Percentiles rank a stretch among this genome's conserved stretches.
phyloP scores from a whole-genome alignment of 2,797 vertebrate genomes.

The Podargus strigoides region DNA sequence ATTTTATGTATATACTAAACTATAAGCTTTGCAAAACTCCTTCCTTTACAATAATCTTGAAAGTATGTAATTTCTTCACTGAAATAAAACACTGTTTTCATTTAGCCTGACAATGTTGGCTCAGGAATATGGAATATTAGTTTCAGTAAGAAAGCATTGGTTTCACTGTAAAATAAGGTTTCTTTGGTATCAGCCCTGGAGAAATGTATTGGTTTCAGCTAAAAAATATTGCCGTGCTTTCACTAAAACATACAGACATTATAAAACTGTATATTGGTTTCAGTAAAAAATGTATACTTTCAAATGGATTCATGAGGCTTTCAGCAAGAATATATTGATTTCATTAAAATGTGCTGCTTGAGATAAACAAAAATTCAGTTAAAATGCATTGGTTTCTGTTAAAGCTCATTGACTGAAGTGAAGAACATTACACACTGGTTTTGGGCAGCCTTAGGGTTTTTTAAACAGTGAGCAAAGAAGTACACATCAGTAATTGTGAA shows the following conservation, averaged over 20 bases:
- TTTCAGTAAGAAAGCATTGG: constrained; percentile 65
- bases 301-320: constrained; percentile 73
- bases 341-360: constrained; percentile 78
- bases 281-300: constrained; percentile 73
- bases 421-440: constrained; percentile 63
- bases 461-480: constrained; percentile 54
- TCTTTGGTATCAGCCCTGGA: constrained; percentile 57
- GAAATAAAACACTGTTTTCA: constrained; percentile 61
- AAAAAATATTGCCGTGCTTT: constrained; percentile 70
- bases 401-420: constrained; percentile 76
- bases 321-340: constrained; percentile 79
- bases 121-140: constrained; percentile 60
- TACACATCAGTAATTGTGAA: constrained; percentile 62
- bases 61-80: constrained; percentile 42
- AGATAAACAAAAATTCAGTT: constrained; percentile 80
- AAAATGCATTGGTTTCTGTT: constrained; percentile 78
- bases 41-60: constrained; percentile 32
- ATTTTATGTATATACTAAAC: constrained; percentile 33
- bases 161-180: constrained; percentile 63
- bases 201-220: constrained; percentile 74
- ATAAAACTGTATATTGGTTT: constrained; percentile 72
- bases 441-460: constrained; percentile 66
- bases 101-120: constrained; percentile 44
- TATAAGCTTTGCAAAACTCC: constrained; percentile 27
- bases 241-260: constrained; percentile 73